phyloP scores from a whole-genome alignment of 1,140 invertebrate species.

The Drosophila mayri region DNA sequence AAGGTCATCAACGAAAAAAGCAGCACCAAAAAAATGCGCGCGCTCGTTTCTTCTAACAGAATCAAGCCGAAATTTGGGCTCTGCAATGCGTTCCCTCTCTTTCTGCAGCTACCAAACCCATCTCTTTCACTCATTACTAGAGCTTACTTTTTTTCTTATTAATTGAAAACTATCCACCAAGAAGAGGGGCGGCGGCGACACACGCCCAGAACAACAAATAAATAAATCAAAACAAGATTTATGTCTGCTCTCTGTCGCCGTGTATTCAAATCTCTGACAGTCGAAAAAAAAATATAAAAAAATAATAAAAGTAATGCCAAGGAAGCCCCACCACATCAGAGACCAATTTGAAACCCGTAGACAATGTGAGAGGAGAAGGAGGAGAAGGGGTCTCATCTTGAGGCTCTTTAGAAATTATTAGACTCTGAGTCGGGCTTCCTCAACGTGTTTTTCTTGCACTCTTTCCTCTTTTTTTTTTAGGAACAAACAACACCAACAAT shows the following conservation, averaged over 20 bases:
- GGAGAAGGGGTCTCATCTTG: constrained; percentile 12
- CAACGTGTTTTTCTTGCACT: constrained; percentile 14
- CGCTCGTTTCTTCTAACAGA: constrained; percentile 29
- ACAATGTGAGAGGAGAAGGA: constrained; percentile 46
- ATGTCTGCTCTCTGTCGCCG: constrained; percentile 46
- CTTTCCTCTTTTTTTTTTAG: constrained; percentile 33
- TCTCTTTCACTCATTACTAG: constrained; percentile 24
- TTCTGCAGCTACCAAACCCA: background rate
- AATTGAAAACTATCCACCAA: constrained; percentile 64
- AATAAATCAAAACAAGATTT: constrained; percentile 75
- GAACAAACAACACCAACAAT: constrained; percentile 11
- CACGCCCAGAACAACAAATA: constrained; percentile 27
- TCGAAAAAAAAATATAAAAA: constrained; percentile 1
- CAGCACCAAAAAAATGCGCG: constrained; percentile 46
- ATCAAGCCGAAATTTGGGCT: constrained; percentile 31
- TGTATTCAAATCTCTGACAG: constrained; percentile 63
- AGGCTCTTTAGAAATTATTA: constrained; percentile 67
- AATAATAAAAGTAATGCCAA: constrained; percentile 20
- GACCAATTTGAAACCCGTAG: constrained; percentile 36
- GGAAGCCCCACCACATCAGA: constrained; percentile 18
- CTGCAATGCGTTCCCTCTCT: constrained; percentile 6
- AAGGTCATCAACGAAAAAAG: constrained; percentile 84
- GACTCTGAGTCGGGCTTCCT: constrained; percentile 20
- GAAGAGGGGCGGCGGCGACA: constrained; percentile 11
- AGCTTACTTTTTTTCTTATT: constrained; percentile 36